Conservation (phyloP, 2,113 vertebrate genomes). For the Eulemur macaco region DNA sequence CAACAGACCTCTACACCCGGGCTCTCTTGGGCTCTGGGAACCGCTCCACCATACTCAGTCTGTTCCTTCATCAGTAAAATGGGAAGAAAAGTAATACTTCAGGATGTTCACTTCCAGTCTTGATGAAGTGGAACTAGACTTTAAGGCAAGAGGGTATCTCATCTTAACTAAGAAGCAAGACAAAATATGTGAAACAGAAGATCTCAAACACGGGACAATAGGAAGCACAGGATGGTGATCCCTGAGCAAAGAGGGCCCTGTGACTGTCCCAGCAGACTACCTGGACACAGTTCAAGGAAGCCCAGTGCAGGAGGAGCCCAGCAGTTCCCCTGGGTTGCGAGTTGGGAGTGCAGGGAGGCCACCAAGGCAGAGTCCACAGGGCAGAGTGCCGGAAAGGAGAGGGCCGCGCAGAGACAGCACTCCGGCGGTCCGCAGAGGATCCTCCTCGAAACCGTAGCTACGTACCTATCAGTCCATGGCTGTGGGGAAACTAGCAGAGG, state of each 20-base stretch:
- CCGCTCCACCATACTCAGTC: background rate
- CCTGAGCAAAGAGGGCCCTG: background rate
- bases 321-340: background rate
- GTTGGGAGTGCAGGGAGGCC: background rate
- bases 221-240: background rate
- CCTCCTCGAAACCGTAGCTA: background rate
- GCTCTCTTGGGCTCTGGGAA: no score
- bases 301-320: background rate
- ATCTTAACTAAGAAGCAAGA: background rate
- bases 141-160: background rate
- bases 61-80: background rate
- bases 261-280: background rate
- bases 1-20: background rate
- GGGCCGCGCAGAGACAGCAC: background rate
- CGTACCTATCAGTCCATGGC: background rate
- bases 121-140: background rate
- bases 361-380: background rate
- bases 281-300: background rate
- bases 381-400: background rate
- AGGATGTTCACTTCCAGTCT: background rate
- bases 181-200: background rate
- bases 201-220: background rate
- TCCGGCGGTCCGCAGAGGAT: background rate
- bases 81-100: background rate
- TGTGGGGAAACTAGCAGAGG: background rate